Base-by-base conservation (phyloP, 2,888 invertebrate species). In the Acanthacorydalis orientalis region DNA sequence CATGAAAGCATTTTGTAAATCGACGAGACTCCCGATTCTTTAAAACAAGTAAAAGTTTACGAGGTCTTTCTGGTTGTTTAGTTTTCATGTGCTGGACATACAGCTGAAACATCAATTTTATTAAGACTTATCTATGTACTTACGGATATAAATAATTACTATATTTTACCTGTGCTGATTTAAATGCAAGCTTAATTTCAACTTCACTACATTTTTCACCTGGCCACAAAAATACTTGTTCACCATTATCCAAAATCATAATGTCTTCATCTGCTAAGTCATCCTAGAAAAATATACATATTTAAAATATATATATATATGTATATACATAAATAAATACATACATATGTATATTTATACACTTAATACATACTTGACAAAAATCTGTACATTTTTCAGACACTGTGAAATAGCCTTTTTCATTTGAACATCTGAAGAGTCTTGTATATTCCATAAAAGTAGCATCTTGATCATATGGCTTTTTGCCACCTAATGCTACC, bases 261-360 rank as follows among this genome's bases (percentile, higher is more conserved):
- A 98, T 96, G 66, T 99, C 98, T 64, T 99, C 97, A 68, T 98
- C 97, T 1, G 96, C 96, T 55, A 98, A 72, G 68, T 98, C 98
- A 64, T 98, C 98, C 85, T 93, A 65, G 44, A 70, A 69, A 55
- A 63, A 63, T 51, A 64, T 65, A 1, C 65, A 58, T 31, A 41
- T 40, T 37, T 43, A 32, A 44, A 41, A 50, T 49, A 46, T 33
- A 15, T 9, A 23, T n/a, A n/a, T n/a, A n/a, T n/a, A n/a, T n/a
- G n/a, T n/a, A n/a, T n/a, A n/a, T 6, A 15, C n/a, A 8, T 41
- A 35, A 35, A 35, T 11, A 11, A 35, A 11, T n/a, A 11, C n/a
- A 35, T 35, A 35, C 10, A 35, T 35, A 35, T 35, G n/a, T 35
- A 35, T 4, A 23, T 23, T 23, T 23, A 23, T 23, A 6, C 6